Conservation (phyloP, 1,140 invertebrate species). For the Bombus vancouverensis region DNA sequence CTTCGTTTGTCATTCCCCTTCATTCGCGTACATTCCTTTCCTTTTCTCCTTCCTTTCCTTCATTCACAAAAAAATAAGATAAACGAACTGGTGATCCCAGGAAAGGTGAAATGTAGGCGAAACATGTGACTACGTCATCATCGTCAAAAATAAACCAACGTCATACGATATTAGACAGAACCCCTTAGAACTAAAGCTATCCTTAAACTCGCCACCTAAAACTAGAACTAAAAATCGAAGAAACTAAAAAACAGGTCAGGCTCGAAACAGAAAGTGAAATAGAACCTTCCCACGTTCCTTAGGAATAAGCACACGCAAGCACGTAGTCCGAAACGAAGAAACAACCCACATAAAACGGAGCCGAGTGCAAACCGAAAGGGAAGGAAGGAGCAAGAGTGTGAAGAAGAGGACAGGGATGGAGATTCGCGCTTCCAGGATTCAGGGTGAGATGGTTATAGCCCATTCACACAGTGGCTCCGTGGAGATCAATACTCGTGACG, state of each 20-base stretch:
- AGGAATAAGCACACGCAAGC: background rate
- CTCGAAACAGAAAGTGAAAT: background rate
- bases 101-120: no score
- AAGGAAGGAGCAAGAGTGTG: background rate
- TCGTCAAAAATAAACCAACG: no score
- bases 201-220: no score
- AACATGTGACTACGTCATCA: no score
- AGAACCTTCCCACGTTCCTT: background rate
- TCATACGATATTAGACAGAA: no score
- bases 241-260: background rate
- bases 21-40: no score
- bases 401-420: background rate
- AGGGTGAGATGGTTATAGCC: slow-evolving; percentile 57
- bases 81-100: background rate
- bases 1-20: background rate
- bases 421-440: slow-evolving; percentile 31
- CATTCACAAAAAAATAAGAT: background rate
- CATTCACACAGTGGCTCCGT: slow-evolving; percentile 70
- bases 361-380: background rate
- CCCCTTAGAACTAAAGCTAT: no score
- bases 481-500: slow-evolving; percentile 76
- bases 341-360: background rate
- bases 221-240: background rate
- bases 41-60: background rate
- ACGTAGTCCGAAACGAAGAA: background rate